Percentiles rank a stretch among this genome's conserved stretches.
Evolutionary conservation across 2,888 invertebrate genomes (phyloP).

Genomic region (Sesamia inferens): DNA sequence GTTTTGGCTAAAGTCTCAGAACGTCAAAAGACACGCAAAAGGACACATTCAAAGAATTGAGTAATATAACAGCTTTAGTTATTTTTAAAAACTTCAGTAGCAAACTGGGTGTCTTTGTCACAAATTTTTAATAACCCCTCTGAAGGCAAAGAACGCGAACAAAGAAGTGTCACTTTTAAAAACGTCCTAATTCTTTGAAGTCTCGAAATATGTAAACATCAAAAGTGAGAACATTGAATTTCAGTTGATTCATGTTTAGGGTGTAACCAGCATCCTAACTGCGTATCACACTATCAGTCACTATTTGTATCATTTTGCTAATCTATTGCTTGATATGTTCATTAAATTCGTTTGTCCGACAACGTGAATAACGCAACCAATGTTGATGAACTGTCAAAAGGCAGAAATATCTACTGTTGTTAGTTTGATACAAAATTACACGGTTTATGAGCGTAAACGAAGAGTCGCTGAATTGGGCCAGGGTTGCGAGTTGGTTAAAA

Average conservation of each 20-base stretch:
- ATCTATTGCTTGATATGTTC: neutral
- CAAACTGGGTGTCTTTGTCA: slow-evolving; percentile 24
- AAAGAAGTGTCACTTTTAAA: slow-evolving; percentile 35
- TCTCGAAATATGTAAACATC: slow-evolving; percentile 28
- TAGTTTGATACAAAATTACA: neutral
- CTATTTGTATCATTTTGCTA: neutral
- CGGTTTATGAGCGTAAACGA: neutral
- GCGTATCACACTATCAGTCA: neutral
- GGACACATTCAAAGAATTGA: slow-evolving; percentile 39
- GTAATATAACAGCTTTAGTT: slow-evolving; percentile 26
- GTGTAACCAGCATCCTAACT: neutral
- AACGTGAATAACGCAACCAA: neutral
- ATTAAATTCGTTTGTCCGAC: neutral
- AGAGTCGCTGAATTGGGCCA: neutral
- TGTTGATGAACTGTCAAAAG: neutral
- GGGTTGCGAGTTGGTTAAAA: no score
- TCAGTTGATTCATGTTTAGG: slow-evolving; percentile 26
- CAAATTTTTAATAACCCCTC: slow-evolving; percentile 25
- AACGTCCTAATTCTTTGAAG: slow-evolving; percentile 45
- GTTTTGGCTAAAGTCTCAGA: slow-evolving; percentile 35
- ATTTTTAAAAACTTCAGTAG: slow-evolving; percentile 22
- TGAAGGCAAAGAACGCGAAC: slow-evolving; percentile 25
- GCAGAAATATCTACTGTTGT: no score
- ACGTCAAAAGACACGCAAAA: slow-evolving; percentile 16
- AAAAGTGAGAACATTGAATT: slow-evolving; percentile 15